Evolutionary conservation across 2,113 vertebrate genomes (phyloP).

Genomic region (Microcebus jonahi): DNA sequence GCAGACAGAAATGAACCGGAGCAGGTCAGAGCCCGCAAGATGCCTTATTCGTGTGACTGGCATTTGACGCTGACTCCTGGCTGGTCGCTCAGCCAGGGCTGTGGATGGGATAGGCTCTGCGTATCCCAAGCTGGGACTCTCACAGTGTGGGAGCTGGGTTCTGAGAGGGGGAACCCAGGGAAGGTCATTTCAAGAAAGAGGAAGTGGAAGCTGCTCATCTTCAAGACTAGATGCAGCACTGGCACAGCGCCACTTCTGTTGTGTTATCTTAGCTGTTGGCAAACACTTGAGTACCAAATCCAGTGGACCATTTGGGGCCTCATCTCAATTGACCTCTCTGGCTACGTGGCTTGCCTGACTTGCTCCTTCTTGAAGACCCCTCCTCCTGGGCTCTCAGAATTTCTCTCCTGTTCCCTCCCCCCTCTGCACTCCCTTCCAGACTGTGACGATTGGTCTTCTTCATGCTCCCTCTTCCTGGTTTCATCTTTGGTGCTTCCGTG

Average conservation of each 20-base stretch:
- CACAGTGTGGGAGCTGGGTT: neutral
- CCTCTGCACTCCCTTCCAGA: neutral
- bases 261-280: neutral
- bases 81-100: neutral
- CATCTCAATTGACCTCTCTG: neutral
- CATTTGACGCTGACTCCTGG: neutral
- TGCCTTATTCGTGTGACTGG: rapidly evolving
- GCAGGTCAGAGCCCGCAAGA: neutral
- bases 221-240: neutral
- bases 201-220: neutral
- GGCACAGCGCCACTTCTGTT: neutral
- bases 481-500: neutral
- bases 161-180: too few relatives aligned
- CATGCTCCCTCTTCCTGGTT: neutral
- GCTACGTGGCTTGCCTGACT: rapidly evolving
- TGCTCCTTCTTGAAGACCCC: neutral
- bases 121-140: neutral
- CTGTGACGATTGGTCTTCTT: neutral
- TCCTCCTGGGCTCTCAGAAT: rapidly evolving
- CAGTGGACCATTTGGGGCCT: neutral
- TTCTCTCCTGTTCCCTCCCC: neutral
- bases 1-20: rapidly evolving
- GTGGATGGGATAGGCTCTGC: rapidly evolving
- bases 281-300: neutral
- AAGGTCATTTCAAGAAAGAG: neutral